A percentile compares a stretch with the other conserved stretches of the same genome.
Evolutionary conservation across 2,113 vertebrate species (phyloP).

Genomic region (Riparia riparia): DNA sequence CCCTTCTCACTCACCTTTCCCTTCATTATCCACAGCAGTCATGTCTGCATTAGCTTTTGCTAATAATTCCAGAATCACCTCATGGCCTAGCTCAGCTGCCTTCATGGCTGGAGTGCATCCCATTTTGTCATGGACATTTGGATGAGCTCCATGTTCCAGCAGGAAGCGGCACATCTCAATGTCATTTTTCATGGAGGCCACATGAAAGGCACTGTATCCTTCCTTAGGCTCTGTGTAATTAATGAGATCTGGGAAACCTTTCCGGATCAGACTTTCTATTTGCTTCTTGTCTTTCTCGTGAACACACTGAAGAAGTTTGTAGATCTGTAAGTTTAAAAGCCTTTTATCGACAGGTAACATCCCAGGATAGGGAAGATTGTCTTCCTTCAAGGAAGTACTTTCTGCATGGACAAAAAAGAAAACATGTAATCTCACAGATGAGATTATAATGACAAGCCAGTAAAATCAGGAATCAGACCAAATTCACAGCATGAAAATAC

Average conservation of each 20-base stretch:
- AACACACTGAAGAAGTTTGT: conserved; percentile 88
- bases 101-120: conserved; percentile 88
- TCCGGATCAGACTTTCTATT: conserved; percentile 83
- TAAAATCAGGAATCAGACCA: background rate
- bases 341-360: conserved; percentile 78
- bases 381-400: conserved; percentile 12
- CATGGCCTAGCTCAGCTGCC: conserved; percentile 87
- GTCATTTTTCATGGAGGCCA: conserved; percentile 84
- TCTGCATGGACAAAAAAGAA: conserved; percentile 20
- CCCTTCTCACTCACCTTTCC: conserved; percentile 82
- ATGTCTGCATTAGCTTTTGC: conserved; percentile 82
- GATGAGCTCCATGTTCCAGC: conserved; percentile 80
- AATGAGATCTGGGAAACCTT: conserved; percentile 85
- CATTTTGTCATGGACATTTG: conserved; percentile 83
- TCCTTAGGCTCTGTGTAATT: conserved; percentile 86
- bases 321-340: conserved; percentile 87
- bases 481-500: background rate
- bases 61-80: conserved; percentile 80
- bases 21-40: conserved; percentile 83
- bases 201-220: conserved; percentile 84
- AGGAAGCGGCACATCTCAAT: conserved; percentile 86
- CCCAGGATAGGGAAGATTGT: background rate
- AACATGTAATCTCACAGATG: background rate
- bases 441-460: background rate
- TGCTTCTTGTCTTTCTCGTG: conserved; percentile 79